Evolutionary conservation across 1,140 invertebrate species (phyloP).

Genomic region (Vollenhovia emeryi): DNA sequence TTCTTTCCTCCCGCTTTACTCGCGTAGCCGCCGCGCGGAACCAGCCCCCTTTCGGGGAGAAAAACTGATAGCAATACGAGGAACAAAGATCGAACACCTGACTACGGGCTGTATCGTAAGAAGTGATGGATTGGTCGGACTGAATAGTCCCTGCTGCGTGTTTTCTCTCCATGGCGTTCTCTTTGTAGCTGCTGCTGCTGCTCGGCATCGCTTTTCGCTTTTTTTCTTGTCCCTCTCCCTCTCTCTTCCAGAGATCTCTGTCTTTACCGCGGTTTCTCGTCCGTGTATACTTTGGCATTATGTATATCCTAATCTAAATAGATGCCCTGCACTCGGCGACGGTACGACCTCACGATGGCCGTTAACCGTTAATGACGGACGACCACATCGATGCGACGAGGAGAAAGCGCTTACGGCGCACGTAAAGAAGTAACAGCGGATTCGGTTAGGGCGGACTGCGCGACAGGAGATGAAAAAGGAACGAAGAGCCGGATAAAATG

Average conservation of each 20-base stretch:
- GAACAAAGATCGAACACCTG: not conserved
- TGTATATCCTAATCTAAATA: conserved; percentile 72
- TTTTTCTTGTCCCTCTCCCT: conserved; percentile 28
- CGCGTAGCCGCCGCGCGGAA: not conserved
- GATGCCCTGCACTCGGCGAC: conserved; percentile 57
- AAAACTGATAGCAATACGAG: not conserved
- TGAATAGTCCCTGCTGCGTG: not conserved
- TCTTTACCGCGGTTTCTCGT: conserved; percentile 10
- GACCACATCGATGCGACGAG: not conserved
- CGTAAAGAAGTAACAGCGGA: conserved; percentile 51
- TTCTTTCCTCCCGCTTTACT: not conserved
- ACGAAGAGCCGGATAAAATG: conserved; percentile 62
- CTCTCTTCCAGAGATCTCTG: conserved; percentile 27
- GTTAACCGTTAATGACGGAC: conserved; percentile 73
- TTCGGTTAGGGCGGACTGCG: conserved; percentile 54
- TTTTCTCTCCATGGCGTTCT: not conserved
- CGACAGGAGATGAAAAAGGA: conserved; percentile 64
- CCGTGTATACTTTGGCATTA: conserved; percentile 63
- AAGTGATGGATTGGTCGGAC: not conserved
- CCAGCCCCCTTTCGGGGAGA: no score
- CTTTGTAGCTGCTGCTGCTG: not conserved
- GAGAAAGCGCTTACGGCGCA: conserved; percentile 58
- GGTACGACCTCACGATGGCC: conserved; percentile 18
- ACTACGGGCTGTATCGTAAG: not conserved
- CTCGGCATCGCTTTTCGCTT: conserved; percentile 8